Percentiles rank a stretch among this genome's conserved stretches.
Evolutionary conservation across 2,797 vertebrate genomes (phyloP).

Genomic region (Leontopithecus rosalia): DNA sequence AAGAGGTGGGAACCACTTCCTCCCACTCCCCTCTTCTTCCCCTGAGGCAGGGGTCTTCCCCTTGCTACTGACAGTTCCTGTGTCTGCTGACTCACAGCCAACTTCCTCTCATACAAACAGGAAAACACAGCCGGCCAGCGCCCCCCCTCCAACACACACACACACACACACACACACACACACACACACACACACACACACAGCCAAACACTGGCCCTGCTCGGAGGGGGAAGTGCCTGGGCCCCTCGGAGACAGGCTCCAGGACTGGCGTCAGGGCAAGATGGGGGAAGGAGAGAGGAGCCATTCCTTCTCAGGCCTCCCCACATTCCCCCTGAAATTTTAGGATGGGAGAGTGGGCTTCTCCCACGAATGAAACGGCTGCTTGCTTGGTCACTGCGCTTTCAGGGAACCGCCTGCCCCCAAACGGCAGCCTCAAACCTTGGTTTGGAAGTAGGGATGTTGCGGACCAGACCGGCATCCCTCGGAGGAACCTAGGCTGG

Average conservation of each 20-base stretch:
- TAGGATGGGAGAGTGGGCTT: neutral
- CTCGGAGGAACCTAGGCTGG: neutral
- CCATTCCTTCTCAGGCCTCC: neutral
- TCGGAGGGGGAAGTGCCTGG: slow-evolving; percentile 42
- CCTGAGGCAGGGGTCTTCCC: slow-evolving; percentile 61
- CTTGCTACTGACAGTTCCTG: slow-evolving; percentile 48
- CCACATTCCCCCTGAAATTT: neutral
- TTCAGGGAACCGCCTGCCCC: neutral
- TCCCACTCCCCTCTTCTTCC: neutral
- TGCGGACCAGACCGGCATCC: neutral
- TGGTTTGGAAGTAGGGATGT: neutral
- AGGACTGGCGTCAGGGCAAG: neutral
- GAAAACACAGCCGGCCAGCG: slow-evolving; percentile 54
- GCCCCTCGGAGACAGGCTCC: neutral
- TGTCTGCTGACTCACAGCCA: slow-evolving; percentile 75
- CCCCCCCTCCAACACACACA: neutral
- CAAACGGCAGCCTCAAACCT: neutral
- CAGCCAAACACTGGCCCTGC: neutral
- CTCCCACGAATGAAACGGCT: neutral
- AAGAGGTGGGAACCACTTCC: neutral
- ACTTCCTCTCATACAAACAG: slow-evolving; percentile 78
- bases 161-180: neutral
- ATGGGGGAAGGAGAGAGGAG: neutral
- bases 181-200: neutral
- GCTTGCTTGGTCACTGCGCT: neutral